These are phyloP conservation scores for Battus philenor DNA, from an alignment of 1,140 invertebrate genomes.

Conservation along the genomic window DNA sequence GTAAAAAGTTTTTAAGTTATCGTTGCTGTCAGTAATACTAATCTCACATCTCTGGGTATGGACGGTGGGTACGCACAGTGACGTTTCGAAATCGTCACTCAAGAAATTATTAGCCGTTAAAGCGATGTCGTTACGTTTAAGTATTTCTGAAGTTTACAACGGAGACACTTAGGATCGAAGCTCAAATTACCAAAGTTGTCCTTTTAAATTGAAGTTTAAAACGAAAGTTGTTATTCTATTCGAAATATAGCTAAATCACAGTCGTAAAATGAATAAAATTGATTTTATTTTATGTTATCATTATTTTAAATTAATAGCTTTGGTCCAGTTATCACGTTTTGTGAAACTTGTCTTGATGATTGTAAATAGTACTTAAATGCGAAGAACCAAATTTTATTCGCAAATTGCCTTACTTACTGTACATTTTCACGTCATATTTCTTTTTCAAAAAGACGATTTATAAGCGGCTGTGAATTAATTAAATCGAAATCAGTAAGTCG, in stretches of 20 bases:
- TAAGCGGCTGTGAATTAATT: conserved; percentile 26
- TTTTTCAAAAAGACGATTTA: conserved; percentile 13
- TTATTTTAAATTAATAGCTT: too few relatives aligned
- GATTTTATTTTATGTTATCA: too few relatives aligned
- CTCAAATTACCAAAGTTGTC: conserved; percentile 34
- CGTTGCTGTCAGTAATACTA: conserved; percentile 55
- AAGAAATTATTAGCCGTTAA: conserved; percentile 62
- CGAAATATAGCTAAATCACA: too few relatives aligned
- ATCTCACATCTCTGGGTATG: conserved; percentile 58
- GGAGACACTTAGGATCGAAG: conserved; percentile 36
- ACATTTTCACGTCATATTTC: conserved; percentile 13
- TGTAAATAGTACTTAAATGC: too few relatives aligned
- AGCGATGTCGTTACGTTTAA: conserved; percentile 47
- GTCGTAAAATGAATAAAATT: too few relatives aligned
- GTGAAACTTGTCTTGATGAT: too few relatives aligned
- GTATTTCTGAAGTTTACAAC: conserved; percentile 45
- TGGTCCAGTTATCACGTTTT: too few relatives aligned
- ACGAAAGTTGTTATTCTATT: not conserved
- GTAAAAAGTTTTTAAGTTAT: conserved; percentile 66
- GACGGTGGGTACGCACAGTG: conserved; percentile 32
- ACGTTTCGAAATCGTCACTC: conserved; percentile 60
- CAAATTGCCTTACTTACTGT: too few relatives aligned
- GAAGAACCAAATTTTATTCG: too few relatives aligned
- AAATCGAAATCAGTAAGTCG: conserved; percentile 31
- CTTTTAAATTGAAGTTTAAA: not conserved